Percentiles rank a stretch among this genome's conserved stretches.
These are phyloP conservation scores for Myrmecobius fasciatus DNA, from an alignment of 2,113 vertebrate species.

Conservation along the genomic window DNA sequence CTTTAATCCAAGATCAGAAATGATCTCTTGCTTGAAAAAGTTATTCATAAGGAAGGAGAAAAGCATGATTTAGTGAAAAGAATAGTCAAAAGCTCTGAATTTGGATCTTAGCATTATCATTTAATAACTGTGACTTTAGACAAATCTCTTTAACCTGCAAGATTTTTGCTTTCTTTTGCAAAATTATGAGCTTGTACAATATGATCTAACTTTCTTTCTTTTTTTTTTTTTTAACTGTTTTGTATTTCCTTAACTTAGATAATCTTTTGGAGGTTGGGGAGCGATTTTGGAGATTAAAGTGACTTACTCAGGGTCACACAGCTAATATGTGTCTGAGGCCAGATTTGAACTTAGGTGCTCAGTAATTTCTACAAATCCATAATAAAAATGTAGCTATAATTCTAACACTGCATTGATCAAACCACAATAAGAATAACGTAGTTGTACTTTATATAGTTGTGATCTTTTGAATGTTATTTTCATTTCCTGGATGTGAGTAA, in stretches of 20 bases:
- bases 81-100: neutral
- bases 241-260: neutral
- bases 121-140: neutral
- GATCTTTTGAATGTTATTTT: neutral
- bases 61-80: neutral
- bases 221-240: neutral
- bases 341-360: too few species aligned
- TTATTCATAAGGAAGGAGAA: neutral
- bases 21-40: constrained; percentile 29
- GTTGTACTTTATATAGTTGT: neutral
- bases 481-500: neutral
- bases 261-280: neutral
- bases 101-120: neutral
- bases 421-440: neutral
- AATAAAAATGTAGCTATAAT: neutral
- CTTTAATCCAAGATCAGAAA: neutral
- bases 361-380: neutral
- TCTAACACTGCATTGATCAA: neutral
- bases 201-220: neutral
- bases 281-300: too few species aligned
- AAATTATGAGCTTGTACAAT: neutral
- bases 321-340: too few species aligned
- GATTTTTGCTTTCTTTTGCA: neutral
- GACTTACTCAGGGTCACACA: too few species aligned
- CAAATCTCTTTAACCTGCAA: neutral